Conservation (phyloP, 2,113 vertebrate species). For the Recurvirostra avosetta region DNA sequence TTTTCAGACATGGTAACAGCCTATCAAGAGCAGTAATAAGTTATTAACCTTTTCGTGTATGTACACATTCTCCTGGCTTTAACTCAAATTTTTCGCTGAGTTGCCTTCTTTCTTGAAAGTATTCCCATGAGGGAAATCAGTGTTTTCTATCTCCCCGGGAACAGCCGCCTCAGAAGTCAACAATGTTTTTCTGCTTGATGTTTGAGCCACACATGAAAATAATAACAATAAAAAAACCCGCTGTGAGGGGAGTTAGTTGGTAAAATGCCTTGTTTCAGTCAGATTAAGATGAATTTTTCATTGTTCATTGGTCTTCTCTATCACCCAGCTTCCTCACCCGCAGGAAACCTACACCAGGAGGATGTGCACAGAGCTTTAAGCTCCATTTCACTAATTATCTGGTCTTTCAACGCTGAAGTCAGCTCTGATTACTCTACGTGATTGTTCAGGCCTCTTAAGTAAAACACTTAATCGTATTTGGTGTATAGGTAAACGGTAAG, state of each 20-base stretch:
- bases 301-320: neutral
- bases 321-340: too few species aligned
- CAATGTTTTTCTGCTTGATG: neutral
- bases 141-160: neutral
- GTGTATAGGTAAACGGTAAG: neutral
- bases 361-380: neutral
- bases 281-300: neutral
- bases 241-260: neutral
- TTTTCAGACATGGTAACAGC: neutral
- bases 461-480: neutral
- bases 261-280: neutral
- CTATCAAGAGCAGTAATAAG: neutral
- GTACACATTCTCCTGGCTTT: neutral
- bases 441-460: neutral
- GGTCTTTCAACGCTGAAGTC: neutral
- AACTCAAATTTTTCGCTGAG: neutral
- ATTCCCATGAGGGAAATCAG: neutral
- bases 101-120: neutral
- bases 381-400: neutral
- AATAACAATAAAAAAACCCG: neutral
- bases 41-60: neutral
- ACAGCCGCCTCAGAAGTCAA: neutral
- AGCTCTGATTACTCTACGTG: too few species aligned
- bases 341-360: neutral
- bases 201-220: neutral